Evolutionary conservation across 2,797 vertebrate genomes (phyloP).

Genomic region (Myotis vivesi): DNA sequence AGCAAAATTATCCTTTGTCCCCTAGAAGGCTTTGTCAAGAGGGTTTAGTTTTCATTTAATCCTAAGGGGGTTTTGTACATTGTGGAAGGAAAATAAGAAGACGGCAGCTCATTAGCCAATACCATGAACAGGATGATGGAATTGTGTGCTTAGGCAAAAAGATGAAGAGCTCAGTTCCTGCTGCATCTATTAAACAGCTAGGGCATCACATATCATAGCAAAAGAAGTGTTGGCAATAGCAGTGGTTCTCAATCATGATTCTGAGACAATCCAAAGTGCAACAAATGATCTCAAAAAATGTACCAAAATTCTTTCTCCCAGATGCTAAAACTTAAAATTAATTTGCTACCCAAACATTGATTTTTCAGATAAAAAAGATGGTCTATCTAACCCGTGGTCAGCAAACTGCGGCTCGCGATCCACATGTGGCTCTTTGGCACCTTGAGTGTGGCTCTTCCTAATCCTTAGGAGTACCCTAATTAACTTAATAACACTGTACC

Average conservation of each 20-base stretch:
- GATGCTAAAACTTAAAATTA: constrained; percentile 30
- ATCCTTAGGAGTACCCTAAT: too few species aligned
- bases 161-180: not conserved
- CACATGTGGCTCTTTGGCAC: too few species aligned
- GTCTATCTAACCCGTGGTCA: not conserved
- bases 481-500: too few species aligned
- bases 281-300: not conserved
- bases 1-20: not conserved
- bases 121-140: not conserved
- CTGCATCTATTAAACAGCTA: not conserved
- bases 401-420: too few species aligned
- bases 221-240: not conserved
- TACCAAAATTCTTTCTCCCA: not conserved
- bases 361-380: too few species aligned
- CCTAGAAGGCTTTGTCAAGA: not conserved
- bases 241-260: not conserved
- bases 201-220: not conserved
- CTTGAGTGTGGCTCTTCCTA: too few species aligned
- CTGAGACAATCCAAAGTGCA: not conserved
- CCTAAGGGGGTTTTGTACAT: not conserved
- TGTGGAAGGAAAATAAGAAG: not conserved
- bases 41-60: not conserved
- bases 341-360: not conserved
- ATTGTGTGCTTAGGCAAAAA: not conserved
- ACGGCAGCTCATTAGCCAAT: not conserved